Evolutionary conservation across 2,797 vertebrate species (phyloP).

Genomic region (Phrynocephalus guinanensis): DNA sequence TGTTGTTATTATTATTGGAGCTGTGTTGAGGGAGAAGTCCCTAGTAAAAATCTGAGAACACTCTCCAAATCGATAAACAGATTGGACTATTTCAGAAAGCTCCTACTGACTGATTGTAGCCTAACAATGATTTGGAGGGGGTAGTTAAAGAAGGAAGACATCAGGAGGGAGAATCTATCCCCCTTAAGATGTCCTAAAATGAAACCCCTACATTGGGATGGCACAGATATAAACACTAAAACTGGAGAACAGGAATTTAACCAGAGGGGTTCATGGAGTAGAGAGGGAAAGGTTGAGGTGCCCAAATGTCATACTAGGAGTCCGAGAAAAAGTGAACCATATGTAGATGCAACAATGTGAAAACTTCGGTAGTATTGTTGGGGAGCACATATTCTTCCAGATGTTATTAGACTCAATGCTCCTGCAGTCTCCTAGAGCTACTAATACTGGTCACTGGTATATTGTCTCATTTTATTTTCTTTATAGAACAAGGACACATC

Average conservation of each 20-base stretch:
- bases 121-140: not conserved
- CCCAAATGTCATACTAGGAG: too few species aligned
- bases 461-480: not conserved
- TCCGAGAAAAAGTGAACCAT: too few species aligned
- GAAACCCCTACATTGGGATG: too few species aligned
- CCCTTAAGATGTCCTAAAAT: too few species aligned
- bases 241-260: too few species aligned
- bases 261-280: too few species aligned
- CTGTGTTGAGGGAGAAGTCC: not conserved
- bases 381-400: too few species aligned
- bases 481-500: not conserved
- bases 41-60: not conserved
- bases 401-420: not conserved
- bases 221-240: too few species aligned
- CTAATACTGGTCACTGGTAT: not conserved
- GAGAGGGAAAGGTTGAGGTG: too few species aligned
- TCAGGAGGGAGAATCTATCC: not conserved
- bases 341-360: too few species aligned
- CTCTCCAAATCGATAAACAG: not conserved
- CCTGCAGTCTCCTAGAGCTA: not conserved
- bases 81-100: not conserved
- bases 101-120: not conserved
- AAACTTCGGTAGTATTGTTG: too few species aligned
- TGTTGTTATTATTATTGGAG: not conserved
- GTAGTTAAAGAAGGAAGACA: not conserved